phyloP scores from a whole-genome alignment of 2,888 invertebrate species.

The Pycnomerus fuliginosus region DNA sequence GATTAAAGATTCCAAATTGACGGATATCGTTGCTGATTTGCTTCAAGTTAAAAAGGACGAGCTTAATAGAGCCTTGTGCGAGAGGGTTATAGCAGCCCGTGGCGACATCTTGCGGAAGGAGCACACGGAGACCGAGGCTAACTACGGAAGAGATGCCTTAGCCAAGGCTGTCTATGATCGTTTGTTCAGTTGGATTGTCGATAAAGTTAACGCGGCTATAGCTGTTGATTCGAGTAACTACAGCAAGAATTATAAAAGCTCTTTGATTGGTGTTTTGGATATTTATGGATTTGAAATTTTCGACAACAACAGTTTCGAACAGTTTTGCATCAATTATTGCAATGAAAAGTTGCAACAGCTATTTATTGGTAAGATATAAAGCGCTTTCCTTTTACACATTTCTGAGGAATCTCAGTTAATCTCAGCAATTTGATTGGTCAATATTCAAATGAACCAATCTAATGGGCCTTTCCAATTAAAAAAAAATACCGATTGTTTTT shows the following conservation, averaged over 20 bases:
- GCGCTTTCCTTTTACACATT: too few species aligned
- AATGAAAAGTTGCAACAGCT: slow-evolving; percentile 98
- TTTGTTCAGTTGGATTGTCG: slow-evolving; percentile 92
- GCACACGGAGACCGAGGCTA: slow-evolving; percentile 81
- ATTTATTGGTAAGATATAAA: slow-evolving; percentile 89
- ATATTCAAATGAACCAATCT: too few species aligned
- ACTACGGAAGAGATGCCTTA: slow-evolving; percentile 87
- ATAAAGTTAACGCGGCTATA: slow-evolving; percentile 88
- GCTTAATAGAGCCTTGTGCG: slow-evolving; percentile 75
- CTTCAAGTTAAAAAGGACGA: slow-evolving; percentile 62
- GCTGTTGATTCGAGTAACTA: slow-evolving; percentile 64
- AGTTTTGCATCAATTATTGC: slow-evolving; percentile 99
- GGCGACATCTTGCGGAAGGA: slow-evolving; percentile 90
- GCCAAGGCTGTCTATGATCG: slow-evolving; percentile 96
- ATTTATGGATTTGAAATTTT: slow-evolving; percentile 99
- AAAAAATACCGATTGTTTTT: too few species aligned
- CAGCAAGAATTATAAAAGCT: slow-evolving; percentile 64
- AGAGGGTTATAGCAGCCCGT: slow-evolving; percentile 88
- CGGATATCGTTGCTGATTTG: slow-evolving; percentile 63
- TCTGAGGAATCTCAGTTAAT: too few species aligned
- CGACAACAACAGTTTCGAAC: slow-evolving; percentile 95
- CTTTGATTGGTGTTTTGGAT: slow-evolving; percentile 92
- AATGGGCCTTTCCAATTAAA: too few species aligned
- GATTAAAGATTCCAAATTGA: slow-evolving; percentile 61
- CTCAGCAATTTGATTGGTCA: too few species aligned